These are phyloP conservation scores for Neofelis nebulosa DNA, from an alignment of 2,113 vertebrate genomes.

Conservation along the genomic window DNA sequence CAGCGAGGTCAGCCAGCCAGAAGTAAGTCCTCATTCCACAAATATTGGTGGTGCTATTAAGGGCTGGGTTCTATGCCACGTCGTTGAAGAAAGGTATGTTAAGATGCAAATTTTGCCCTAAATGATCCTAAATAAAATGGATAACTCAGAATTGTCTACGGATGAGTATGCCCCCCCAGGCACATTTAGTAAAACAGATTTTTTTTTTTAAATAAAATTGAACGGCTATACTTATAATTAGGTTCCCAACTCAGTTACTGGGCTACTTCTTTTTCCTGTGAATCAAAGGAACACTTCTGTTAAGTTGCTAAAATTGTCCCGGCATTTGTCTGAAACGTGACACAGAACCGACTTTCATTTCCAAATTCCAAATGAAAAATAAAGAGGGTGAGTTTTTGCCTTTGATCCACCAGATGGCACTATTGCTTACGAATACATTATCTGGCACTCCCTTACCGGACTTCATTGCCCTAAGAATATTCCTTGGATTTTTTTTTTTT, in stretches of 20 bases:
- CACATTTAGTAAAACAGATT: background rate
- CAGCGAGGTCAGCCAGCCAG: background rate
- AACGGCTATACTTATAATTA: background rate
- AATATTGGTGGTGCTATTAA: background rate
- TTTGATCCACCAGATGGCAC: constrained; percentile 85
- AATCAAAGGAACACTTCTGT: background rate
- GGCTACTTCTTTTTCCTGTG: background rate
- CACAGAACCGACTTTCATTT: background rate
- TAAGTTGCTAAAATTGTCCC: background rate
- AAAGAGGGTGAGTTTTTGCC: constrained; percentile 12
- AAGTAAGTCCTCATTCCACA: constrained; percentile 13
- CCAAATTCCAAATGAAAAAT: background rate
- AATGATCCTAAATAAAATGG: constrained; percentile 28
- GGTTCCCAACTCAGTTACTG: background rate
- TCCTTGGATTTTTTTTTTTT: background rate
- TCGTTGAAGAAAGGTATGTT: background rate
- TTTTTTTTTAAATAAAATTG: constrained; percentile 21
- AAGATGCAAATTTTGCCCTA: background rate
- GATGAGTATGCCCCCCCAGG: background rate
- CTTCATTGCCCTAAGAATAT: background rate
- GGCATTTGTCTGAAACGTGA: background rate
- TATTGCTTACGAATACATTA: constrained; percentile 50
- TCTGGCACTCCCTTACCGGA: background rate
- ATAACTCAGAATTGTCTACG: background rate
- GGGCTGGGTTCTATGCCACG: background rate